phyloP scores from a whole-genome alignment of 2,888 invertebrate genomes.

The Ectemnius lituratus region DNA sequence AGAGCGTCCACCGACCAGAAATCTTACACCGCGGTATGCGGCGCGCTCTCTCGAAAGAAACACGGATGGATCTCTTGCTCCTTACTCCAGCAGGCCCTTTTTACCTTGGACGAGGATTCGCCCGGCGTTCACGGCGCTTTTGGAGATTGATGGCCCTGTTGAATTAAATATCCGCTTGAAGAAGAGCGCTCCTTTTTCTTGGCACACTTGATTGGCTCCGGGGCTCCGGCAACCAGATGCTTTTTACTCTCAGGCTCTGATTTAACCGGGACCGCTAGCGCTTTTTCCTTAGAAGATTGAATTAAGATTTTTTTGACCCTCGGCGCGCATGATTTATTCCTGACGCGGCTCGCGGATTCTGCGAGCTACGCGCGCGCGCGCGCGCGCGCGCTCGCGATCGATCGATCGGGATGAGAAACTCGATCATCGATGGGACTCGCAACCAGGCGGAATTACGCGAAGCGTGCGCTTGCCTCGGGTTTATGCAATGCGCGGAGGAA shows the following conservation, averaged over 20 bases:
- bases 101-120: no score
- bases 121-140: no score
- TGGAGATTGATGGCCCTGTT: neutral
- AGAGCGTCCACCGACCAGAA: conserved; percentile 7
- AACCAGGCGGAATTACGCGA: conserved; percentile 13
- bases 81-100: no score
- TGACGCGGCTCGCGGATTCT: neutral
- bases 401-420: conserved; percentile 19
- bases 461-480: conserved; percentile 14
- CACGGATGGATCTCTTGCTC: no score
- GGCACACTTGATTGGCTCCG: no score
- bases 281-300: no score
- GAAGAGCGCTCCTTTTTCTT: no score
- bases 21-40: conserved; percentile 39
- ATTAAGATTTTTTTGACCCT: no score
- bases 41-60: conserved; percentile 19
- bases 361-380: neutral
- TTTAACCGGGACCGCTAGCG: no score
- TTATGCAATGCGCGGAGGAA: conserved; percentile 31
- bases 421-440: conserved; percentile 32
- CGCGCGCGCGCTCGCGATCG: conserved; percentile 8
- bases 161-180: neutral
- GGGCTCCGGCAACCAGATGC: no score
- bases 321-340: no score
- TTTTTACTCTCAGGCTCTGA: no score